phyloP scores from a whole-genome alignment of 2,888 invertebrate species.

The Lithophane socia region DNA sequence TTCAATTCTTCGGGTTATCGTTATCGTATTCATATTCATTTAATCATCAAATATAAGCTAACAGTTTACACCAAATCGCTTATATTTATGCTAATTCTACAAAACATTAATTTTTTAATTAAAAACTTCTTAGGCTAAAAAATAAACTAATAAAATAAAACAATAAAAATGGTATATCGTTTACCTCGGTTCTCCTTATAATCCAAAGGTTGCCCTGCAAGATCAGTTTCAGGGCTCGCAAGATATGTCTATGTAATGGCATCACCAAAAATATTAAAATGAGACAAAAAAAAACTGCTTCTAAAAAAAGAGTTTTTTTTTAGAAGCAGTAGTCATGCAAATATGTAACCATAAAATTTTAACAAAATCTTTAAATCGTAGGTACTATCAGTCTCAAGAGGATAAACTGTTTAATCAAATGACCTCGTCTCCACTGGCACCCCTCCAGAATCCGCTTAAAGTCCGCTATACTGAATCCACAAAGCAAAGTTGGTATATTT shows the following conservation, averaged over 20 bases:
- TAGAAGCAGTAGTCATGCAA: not conserved
- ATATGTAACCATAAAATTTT: not conserved
- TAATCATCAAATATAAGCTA: no score
- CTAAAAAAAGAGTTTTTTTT: no score
- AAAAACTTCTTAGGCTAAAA: no score
- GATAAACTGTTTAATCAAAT: not conserved
- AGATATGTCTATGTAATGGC: not conserved
- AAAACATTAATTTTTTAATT: no score
- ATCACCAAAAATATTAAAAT: not conserved
- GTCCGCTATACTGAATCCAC: conserved; percentile 34
- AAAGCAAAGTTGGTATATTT: conserved; percentile 50
- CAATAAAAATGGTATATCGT: no score
- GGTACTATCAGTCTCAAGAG: not conserved
- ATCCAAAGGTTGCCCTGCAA: not conserved
- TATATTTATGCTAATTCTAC: no score
- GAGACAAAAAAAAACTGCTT: not conserved
- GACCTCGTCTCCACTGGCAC: not conserved
- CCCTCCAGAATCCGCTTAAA: conserved; percentile 39
- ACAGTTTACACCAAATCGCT: no score
- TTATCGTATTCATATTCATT: no score
- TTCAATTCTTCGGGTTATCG: no score
- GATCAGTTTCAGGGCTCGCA: not conserved
- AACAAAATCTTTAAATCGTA: not conserved
- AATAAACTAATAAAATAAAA: no score
- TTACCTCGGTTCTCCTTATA: no score